Conservation (phyloP, 2,888 invertebrate genomes). For the Melieria picta region DNA sequence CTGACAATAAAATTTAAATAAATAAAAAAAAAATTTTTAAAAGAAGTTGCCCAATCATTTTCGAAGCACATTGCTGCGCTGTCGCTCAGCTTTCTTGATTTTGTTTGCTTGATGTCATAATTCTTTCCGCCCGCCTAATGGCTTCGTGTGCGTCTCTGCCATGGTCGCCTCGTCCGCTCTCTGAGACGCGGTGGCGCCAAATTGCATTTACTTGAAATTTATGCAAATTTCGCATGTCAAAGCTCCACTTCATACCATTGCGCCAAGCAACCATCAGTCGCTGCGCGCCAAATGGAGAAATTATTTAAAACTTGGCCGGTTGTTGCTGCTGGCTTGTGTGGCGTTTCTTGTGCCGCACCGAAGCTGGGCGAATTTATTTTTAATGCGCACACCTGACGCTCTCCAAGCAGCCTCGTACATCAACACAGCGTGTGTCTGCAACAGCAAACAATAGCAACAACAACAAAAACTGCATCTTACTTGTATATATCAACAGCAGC, state of each 20-base stretch:
- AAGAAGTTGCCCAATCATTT: no score
- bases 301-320: constrained; percentile 9
- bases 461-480: constrained; percentile 9
- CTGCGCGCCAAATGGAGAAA: neutral
- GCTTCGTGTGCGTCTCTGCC: no score
- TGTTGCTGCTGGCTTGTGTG: neutral
- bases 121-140: no score
- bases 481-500: constrained; percentile 20
- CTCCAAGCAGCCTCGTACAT: neutral
- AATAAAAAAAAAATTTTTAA: no score
- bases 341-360: neutral
- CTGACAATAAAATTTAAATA: no score
- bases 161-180: neutral
- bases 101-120: no score
- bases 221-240: constrained; percentile 61
- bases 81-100: no score
- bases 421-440: neutral
- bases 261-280: neutral
- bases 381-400: constrained; percentile 26
- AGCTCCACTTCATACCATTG: constrained; percentile 12
- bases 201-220: constrained; percentile 61
- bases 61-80: no score
- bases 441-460: neutral
- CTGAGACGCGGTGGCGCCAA: constrained; percentile 5
- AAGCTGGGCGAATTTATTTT: constrained; percentile 13